Conservation (phyloP, 2,113 vertebrate species). For the Myodes glareolus region DNA sequence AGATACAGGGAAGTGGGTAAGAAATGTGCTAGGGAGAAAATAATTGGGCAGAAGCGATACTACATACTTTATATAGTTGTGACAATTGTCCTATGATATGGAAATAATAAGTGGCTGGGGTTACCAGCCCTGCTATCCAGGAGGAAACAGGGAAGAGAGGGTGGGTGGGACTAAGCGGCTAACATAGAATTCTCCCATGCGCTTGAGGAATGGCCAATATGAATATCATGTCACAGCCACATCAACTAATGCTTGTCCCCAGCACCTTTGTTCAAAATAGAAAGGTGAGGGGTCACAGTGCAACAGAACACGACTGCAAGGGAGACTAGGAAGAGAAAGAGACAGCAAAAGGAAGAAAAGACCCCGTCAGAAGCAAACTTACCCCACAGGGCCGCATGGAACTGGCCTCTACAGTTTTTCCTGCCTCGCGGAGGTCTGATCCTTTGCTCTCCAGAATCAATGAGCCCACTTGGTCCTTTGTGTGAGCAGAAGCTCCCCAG, state of each 20-base stretch:
- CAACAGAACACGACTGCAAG: neutral
- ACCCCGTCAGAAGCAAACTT: neutral
- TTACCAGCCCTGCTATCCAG: neutral
- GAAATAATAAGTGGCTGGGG: neutral
- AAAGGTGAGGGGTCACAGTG: neutral
- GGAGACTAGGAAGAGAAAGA: neutral
- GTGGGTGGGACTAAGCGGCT: neutral
- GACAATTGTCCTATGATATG: neutral
- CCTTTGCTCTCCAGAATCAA: neutral
- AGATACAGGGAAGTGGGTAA: neutral
- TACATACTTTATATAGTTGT: neutral
- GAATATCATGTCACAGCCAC: neutral
- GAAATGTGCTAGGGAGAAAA: neutral
- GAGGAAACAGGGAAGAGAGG: neutral
- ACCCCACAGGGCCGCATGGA: neutral
- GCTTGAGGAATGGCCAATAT: neutral
- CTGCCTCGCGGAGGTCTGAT: neutral
- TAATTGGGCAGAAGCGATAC: neutral
- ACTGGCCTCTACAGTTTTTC: neutral
- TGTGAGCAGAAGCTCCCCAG: neutral
- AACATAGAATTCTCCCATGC: neutral
- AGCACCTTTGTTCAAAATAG: neutral
- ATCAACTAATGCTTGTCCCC: slow-evolving; percentile 7
- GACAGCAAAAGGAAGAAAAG: neutral
- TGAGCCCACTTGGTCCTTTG: neutral